Percentiles rank a stretch among this genome's conserved stretches.
phyloP scores from a whole-genome alignment of 2,113 vertebrate species.

The Phoxinus phoxinus region DNA sequence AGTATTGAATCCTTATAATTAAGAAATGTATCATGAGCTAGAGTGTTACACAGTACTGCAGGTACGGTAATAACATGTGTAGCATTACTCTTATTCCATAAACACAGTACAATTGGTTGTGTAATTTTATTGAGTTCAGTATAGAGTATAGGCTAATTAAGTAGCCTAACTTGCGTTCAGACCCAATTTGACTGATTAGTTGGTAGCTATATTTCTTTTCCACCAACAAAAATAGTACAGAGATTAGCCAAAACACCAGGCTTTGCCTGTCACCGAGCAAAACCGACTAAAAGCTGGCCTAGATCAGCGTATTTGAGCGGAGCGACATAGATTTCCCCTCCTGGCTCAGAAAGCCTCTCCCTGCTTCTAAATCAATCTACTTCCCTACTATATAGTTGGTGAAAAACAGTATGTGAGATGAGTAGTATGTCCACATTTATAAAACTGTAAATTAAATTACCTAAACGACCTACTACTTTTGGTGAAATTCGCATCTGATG shows the following conservation, averaged over 20 bases:
- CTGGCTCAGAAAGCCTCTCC: neutral
- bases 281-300: neutral
- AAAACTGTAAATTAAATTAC: no score
- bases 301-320: neutral
- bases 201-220: neutral
- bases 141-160: neutral
- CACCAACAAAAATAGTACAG: no score
- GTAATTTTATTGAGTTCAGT: neutral
- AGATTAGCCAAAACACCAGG: neutral
- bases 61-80: neutral
- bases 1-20: neutral
- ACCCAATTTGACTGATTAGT: neutral
- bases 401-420: neutral
- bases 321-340: neutral
- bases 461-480: neutral
- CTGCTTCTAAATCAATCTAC: neutral
- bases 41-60: neutral
- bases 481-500: neutral
- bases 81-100: neutral
- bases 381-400: neutral
- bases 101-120: neutral
- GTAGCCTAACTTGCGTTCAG: neutral
- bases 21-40: neutral
- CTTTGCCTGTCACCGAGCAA: neutral
- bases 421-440: neutral